Base-by-base conservation (phyloP, 2,888 invertebrate species). In the Oasisia sp. region DNA sequence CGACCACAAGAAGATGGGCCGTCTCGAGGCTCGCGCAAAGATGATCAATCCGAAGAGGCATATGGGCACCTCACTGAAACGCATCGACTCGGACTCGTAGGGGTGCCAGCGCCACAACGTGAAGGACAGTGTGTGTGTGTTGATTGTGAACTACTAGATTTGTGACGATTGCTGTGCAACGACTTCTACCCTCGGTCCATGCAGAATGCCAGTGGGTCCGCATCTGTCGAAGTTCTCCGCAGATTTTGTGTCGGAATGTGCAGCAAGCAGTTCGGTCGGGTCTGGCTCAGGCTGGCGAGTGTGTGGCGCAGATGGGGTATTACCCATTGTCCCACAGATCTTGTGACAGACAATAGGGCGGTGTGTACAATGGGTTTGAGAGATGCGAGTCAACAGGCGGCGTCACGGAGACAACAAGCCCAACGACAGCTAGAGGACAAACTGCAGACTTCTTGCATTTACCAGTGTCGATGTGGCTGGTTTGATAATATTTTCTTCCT, bases 1-100 rank as follows among this genome's bases (percentile, higher is more conserved):
- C 93, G 96, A 96, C 93, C 96, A 96, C 94, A 96, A 96, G 93
- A 95, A 95, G 93, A 95, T 95, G 93, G 96, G 96, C 0, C 94
- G 96, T 11, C 93, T 95, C 92, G 95, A 96, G 93, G 96, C 96
- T 27, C 94, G 95, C 38, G 95, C 95, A 91, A 96, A 96, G 94
- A 96, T 96, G 96, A 94, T 96, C 92, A 95, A 95, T 93, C 96
- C 96, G 27, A 95, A 95, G 92, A 95, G 96, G 92, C 95, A 96
- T 93, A 94, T 96, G 91, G 96, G 96, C 92, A 96, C 94, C 32
- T 92, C 93, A 0, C 93, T 94, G 38, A 94, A 94, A 91, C 93
- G 94, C 90, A 93, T 94, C 32, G 94, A 94, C 93, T 94, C 94
- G 7, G 93, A 94, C 92, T 92, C 93, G n/a, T 94, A 92, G 74